Percentiles rank a stretch among this genome's conserved stretches.
Conservation (phyloP, 2,797 vertebrate species). For the Manis javanica region DNA sequence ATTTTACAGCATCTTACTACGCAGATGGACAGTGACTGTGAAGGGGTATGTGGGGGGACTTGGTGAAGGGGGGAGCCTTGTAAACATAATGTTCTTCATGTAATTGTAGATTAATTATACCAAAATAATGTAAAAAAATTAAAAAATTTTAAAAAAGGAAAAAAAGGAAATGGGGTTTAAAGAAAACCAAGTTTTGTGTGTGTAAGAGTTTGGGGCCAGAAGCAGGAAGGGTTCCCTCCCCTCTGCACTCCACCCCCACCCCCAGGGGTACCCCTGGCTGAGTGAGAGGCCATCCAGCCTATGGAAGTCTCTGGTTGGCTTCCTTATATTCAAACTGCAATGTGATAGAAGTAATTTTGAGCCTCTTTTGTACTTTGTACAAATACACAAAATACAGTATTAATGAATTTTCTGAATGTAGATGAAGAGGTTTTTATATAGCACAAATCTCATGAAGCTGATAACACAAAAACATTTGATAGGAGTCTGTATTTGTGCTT, state of each 20-base stretch:
- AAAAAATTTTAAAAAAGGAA: neutral
- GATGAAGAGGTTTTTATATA: neutral
- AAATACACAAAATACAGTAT: neutral
- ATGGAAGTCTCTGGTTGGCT: neutral
- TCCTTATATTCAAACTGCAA: neutral
- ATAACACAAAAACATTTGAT: neutral
- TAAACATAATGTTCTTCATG: no score
- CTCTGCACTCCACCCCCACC: no score
- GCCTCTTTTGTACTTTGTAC: neutral
- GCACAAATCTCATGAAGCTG: constrained; percentile 14
- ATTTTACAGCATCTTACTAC: no score
- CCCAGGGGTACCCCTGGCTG: neutral
- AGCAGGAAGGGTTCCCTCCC: neutral
- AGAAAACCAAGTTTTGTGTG: neutral
- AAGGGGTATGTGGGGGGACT: no score
- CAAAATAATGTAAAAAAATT: no score
- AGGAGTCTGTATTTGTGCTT: neutral
- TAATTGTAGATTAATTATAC: no score
- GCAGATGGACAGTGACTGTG: no score
- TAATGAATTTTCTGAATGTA: neutral
- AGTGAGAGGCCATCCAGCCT: neutral
- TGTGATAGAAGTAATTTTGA: neutral
- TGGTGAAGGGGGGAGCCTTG: no score
- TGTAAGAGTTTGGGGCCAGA: neutral
- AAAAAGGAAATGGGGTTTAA: neutral